Base-by-base conservation (phyloP, 2,797 vertebrate species). In the Sebastes flavidus region DNA sequence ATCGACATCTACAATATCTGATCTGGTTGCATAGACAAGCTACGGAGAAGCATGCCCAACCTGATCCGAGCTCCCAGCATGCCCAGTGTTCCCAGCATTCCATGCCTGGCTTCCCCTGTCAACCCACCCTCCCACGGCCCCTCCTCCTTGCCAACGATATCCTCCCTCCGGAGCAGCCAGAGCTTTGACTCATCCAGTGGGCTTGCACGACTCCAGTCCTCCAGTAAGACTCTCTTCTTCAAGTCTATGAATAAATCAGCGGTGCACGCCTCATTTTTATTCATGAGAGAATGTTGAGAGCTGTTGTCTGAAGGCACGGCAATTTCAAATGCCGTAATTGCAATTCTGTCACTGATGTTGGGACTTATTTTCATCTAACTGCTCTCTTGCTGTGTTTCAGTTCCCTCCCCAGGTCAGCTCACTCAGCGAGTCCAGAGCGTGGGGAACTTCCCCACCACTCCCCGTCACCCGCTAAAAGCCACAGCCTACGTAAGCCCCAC, bases 401-500 rank as follows among this genome's bases (percentile, higher is more conserved):
- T 99, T 95, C 98, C 98, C 1, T 96, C 97, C 49, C 97, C 97
- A 3, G 97, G 97, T 65, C 98, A 98, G 89, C 97, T 99, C 82
- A 96, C 95, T 65, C 97, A 99, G 87, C 93, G 98, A 68, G 97
- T 98, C 58, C 98, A 99, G 88, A 99, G 98, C 9, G 95, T 99
- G 84, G 97, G 97, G 22, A 98, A 97, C 88, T 99, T 99, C 91
- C 96, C 97, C 4, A 93, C 96, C 69, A 94, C 95, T 25, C 81
- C 94, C 32, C 96, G 98, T 58, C 96, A 97, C 59, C 96, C 97
- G 13, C 92, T 98, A 5, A 99, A 99, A 95, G 98, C 98, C 86
- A 99, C 98, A 10, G 98, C 98, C 30, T 99, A 99, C 0, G 98
- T 99, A 61, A 99, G 98, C 90, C 98, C 98, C 12, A 99, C 98